Percentiles rank a stretch among this genome's conserved stretches.
Evolutionary conservation across 2,113 vertebrate genomes (phyloP).

Genomic region (Edolisoma coerulescens): DNA sequence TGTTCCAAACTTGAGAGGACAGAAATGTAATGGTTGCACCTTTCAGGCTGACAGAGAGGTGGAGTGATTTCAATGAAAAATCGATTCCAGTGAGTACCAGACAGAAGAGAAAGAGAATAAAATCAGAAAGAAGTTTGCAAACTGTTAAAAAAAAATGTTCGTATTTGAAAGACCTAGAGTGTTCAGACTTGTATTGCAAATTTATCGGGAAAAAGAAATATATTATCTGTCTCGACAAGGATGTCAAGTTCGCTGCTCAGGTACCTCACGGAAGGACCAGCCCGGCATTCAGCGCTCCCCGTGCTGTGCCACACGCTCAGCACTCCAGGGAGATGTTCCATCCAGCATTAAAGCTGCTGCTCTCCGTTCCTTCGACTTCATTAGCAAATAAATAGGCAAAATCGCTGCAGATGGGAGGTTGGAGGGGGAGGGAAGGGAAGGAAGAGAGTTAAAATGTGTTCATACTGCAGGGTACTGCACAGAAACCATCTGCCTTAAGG

Average conservation of each 20-base stretch:
- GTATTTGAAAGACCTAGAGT: not conserved
- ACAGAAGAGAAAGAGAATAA: not conserved
- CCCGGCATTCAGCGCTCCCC: not conserved
- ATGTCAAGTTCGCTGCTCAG: not conserved
- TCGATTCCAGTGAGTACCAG: conserved; percentile 51
- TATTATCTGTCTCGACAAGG: not conserved
- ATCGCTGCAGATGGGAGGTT: not conserved
- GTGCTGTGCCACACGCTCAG: not conserved
- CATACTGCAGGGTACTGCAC: not conserved
- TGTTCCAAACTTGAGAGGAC: not conserved
- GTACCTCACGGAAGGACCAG: not conserved
- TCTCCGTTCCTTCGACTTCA: not conserved
- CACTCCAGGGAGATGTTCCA: not conserved
- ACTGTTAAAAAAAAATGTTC: not conserved
- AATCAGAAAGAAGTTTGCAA: not conserved
- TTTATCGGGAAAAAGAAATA: not conserved
- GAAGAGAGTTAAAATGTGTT: conserved; percentile 20
- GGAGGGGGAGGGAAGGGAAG: not conserved
- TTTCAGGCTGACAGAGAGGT: not conserved
- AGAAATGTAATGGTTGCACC: not conserved
- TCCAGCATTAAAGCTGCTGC: conserved; percentile 6
- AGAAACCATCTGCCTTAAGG: not conserved
- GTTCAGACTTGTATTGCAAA: not conserved
- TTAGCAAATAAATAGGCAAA: conserved; percentile 30
- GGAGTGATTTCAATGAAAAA: conserved; percentile 63